A percentile compares a stretch with the other conserved stretches of the same genome.
Conservation (phyloP, 1,140 invertebrate genomes). For the Hylyphantes graminicola region DNA sequence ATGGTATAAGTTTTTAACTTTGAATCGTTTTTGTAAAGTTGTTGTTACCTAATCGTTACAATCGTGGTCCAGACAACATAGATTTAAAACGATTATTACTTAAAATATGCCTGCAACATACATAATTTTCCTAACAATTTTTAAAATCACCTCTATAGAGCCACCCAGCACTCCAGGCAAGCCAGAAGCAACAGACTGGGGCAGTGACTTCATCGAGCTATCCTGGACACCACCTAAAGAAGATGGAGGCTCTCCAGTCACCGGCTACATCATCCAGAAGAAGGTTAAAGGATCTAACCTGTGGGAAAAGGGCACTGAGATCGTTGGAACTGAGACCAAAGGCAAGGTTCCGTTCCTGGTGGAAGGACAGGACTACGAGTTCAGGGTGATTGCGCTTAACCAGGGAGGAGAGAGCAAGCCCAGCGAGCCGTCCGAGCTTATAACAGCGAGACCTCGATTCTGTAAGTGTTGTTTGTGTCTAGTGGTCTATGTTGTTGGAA, state of each 20-base stretch:
- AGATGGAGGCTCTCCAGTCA: constrained; percentile 91
- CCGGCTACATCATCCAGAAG: constrained; percentile 93
- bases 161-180: constrained; percentile 91
- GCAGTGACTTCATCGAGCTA: constrained; percentile 91
- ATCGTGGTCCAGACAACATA: no score
- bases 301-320: constrained; percentile 88
- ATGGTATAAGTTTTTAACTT: no score
- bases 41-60: no score
- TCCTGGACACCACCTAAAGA: constrained; percentile 93
- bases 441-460: constrained; percentile 88
- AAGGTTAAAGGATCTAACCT: constrained; percentile 78
- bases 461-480: constrained; percentile 57
- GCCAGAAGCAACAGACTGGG: constrained; percentile 91
- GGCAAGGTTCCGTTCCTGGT: constrained; percentile 84
- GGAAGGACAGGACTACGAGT: constrained; percentile 96
- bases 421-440: constrained; percentile 90
- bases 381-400: constrained; percentile 96
- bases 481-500: background rate
- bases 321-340: constrained; percentile 80
- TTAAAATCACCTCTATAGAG: constrained; percentile 69
- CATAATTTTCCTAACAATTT: background rate
- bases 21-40: no score
- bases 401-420: constrained; percentile 94
- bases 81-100: no score
- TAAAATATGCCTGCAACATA: no score